These are phyloP conservation scores for Scatophagus argus DNA, from an alignment of 2,113 vertebrate species.

Conservation along the genomic window DNA sequence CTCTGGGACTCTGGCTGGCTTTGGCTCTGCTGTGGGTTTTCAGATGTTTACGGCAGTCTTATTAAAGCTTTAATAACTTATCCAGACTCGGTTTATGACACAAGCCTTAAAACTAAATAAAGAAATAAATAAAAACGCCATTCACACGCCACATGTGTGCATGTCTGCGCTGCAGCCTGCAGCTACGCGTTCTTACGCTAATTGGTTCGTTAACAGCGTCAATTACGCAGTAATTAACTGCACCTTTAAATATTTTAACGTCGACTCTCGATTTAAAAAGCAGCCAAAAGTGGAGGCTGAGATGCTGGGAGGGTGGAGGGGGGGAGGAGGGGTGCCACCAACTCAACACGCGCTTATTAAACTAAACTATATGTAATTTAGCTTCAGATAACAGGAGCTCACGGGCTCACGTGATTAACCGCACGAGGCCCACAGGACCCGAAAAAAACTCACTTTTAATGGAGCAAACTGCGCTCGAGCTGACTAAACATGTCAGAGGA, in stretches of 20 bases:
- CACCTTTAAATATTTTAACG: conserved; percentile 26
- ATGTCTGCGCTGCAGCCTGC: rapidly evolving
- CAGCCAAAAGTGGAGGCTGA: neutral
- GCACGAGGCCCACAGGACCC: no score
- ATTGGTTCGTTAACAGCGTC: conserved; percentile 27
- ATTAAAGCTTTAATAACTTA: conserved; percentile 56
- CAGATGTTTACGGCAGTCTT: conserved; percentile 15
- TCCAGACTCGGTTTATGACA: conserved; percentile 16
- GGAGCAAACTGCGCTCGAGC: no score
- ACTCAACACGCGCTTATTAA: neutral
- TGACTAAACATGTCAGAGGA: neutral
- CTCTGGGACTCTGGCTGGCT: neutral
- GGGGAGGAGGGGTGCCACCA: neutral
- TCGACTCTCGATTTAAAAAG: neutral
- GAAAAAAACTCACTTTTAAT: no score
- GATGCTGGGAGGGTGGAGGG: rapidly evolving
- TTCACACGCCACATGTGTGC: neutral
- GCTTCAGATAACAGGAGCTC: no score
- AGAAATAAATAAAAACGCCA: neutral
- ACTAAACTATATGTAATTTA: neutral
- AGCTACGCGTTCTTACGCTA: neutral
- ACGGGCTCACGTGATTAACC: no score
- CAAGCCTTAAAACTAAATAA: no score
- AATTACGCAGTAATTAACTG: conserved; percentile 59
- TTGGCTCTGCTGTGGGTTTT: conserved; percentile 19